Conservation (phyloP, 1,140 invertebrate species). For the Trichonephila inaurata region DNA sequence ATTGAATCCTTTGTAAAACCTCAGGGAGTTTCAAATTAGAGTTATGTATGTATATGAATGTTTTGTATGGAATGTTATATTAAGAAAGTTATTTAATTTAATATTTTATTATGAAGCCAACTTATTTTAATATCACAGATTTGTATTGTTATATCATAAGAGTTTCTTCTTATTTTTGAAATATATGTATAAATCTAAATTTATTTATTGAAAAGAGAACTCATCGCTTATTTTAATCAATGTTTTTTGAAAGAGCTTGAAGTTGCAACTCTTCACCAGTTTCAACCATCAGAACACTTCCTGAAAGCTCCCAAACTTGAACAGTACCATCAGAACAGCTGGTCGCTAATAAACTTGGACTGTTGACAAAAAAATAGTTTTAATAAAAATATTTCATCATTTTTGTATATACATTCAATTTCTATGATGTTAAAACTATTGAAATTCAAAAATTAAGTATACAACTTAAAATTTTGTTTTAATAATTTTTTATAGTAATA, state of each 20-base stretch:
- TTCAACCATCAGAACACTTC: conserved; percentile 3
- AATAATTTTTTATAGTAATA: too few species aligned
- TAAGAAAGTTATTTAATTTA: not conserved
- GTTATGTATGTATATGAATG: not conserved
- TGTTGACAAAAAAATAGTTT: not conserved
- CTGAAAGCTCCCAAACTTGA: conserved; percentile 68
- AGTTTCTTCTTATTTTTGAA: not conserved
- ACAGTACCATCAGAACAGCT: conserved; percentile 53
- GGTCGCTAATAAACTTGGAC: conserved; percentile 58
- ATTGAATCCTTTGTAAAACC: conserved; percentile 75
- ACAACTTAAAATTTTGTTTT: too few species aligned
- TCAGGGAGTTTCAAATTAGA: conserved; percentile 56
- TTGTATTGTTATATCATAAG: not conserved
- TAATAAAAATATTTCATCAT: too few species aligned
- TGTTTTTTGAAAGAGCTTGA: conserved; percentile 49
- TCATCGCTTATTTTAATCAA: conserved; percentile 33
- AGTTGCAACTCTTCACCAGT: conserved; percentile 23
- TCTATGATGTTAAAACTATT: too few species aligned
- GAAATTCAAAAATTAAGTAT: too few species aligned
- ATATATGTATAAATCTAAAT: not conserved
- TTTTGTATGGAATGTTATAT: conserved; percentile 10
- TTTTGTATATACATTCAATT: too few species aligned
- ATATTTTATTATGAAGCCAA: not conserved
- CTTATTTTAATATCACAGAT: not conserved
- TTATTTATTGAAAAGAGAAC: not conserved